phyloP scores from a whole-genome alignment of 2,888 invertebrate species.

The Malachius bipustulatus region DNA sequence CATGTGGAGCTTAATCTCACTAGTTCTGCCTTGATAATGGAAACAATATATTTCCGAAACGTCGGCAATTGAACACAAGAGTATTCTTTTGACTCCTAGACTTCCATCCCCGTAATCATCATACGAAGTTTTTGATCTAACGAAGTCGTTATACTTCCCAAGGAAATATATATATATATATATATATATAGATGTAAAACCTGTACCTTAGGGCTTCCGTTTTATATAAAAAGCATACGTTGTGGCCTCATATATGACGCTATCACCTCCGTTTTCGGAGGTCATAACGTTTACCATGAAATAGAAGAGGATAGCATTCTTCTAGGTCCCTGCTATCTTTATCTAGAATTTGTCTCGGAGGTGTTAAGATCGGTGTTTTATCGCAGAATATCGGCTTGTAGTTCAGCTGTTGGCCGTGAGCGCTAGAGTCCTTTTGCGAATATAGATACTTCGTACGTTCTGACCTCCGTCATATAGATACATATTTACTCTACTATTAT shows the following conservation, averaged over 20 bases:
- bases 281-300: conserved; percentile 2
- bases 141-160: too few relatives aligned
- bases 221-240: conserved; percentile 2
- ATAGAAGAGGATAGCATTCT: not conserved
- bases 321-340: not conserved
- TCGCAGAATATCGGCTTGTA: not conserved
- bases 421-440: not conserved
- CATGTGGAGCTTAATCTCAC: too few relatives aligned
- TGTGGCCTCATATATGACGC: conserved; percentile 3
- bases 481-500: conserved; percentile 1
- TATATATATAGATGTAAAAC: not conserved
- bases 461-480: too few relatives aligned
- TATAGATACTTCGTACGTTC: not conserved
- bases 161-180: conserved; percentile 2
- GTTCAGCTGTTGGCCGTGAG: conserved; percentile 2
- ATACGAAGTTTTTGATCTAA: too few relatives aligned
- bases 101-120: too few relatives aligned
- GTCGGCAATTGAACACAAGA: too few relatives aligned
- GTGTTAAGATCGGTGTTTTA: conserved; percentile 1
- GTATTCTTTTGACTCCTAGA: too few relatives aligned
- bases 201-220: conserved; percentile 2
- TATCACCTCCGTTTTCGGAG: conserved; percentile 2
- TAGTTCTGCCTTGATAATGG: too few relatives aligned
- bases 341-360: not conserved
- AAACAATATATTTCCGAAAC: too few relatives aligned